Evolutionary conservation across 2,113 vertebrate species (phyloP).

Genomic region (Empidonax traillii): DNA sequence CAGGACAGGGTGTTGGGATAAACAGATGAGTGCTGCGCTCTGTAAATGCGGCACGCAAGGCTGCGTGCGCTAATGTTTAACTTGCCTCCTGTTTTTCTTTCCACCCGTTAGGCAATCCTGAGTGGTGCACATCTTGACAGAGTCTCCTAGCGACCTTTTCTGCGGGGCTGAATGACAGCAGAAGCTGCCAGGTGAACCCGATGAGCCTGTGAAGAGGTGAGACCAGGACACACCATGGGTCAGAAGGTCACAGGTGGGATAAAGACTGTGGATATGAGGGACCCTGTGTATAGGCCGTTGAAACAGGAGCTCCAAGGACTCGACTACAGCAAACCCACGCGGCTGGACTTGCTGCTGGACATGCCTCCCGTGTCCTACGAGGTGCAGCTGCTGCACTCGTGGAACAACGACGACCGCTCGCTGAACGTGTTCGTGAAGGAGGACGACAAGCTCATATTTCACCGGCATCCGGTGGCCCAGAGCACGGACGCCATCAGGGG

Average conservation of each 20-base stretch:
- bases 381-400: slow-evolving; percentile 88
- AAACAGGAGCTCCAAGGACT: slow-evolving; percentile 92
- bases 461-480: slow-evolving; percentile 97
- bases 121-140: neutral
- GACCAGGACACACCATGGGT: slow-evolving; percentile 79
- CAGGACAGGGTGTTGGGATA: neutral
- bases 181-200: neutral
- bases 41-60: neutral
- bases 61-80: neutral
- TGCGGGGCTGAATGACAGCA: slow-evolving; percentile 8
- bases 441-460: slow-evolving; percentile 94
- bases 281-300: slow-evolving; percentile 89
- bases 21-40: too few species aligned
- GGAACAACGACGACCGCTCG: slow-evolving; percentile 96
- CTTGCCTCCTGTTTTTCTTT: slow-evolving; percentile 18
- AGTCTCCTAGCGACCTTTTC: slow-evolving; percentile 27
- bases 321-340: slow-evolving; percentile 90
- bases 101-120: slow-evolving; percentile 63
- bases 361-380: slow-evolving; percentile 86
- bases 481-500: slow-evolving; percentile 95
- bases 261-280: slow-evolving; percentile 97
- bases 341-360: slow-evolving; percentile 93
- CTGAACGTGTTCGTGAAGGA: slow-evolving; percentile 98
- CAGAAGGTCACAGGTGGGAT: slow-evolving; percentile 98
- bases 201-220: slow-evolving; percentile 51